A percentile compares a stretch with the other conserved stretches of the same genome.
Conservation (phyloP, 2,888 invertebrate species). For the Epistrophe eligans region DNA sequence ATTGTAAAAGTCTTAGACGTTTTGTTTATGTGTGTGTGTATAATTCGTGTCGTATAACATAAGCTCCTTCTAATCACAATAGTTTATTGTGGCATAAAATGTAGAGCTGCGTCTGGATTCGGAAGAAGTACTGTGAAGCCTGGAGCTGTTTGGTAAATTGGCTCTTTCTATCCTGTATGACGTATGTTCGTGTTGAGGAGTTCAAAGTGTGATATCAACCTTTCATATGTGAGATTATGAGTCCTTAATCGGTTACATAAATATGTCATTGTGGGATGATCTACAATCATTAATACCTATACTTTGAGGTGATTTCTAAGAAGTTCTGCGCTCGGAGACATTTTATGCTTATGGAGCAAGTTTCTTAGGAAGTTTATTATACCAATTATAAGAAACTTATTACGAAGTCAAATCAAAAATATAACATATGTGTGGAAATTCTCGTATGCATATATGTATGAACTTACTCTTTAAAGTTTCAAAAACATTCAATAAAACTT, state of each 20-base stretch:
- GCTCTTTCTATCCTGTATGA: constrained; percentile 68
- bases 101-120: constrained; percentile 64
- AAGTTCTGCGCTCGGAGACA: constrained; percentile 30
- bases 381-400: constrained; percentile 46
- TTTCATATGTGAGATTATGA: constrained; percentile 66
- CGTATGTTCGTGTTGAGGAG: constrained; percentile 62
- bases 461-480: neutral
- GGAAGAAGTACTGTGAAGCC: constrained; percentile 39
- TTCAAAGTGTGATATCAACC: constrained; percentile 51
- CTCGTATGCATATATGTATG: neutral
- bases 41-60: constrained; percentile 32
- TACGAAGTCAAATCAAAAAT: neutral
- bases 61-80: constrained; percentile 76
- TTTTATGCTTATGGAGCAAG: constrained; percentile 44
- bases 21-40: constrained; percentile 46
- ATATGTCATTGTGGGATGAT: constrained; percentile 64
- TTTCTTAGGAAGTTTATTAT: constrained; percentile 28
- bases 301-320: constrained; percentile 57
- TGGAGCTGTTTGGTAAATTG: constrained; percentile 67
- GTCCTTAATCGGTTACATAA: constrained; percentile 68
- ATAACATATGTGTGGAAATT: neutral
- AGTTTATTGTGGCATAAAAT: constrained; percentile 76
- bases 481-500: neutral
- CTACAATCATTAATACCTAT: constrained; percentile 34
- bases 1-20: constrained; percentile 48